Conservation (phyloP, 2,797 vertebrate genomes). For the Lophura swinhoii region DNA sequence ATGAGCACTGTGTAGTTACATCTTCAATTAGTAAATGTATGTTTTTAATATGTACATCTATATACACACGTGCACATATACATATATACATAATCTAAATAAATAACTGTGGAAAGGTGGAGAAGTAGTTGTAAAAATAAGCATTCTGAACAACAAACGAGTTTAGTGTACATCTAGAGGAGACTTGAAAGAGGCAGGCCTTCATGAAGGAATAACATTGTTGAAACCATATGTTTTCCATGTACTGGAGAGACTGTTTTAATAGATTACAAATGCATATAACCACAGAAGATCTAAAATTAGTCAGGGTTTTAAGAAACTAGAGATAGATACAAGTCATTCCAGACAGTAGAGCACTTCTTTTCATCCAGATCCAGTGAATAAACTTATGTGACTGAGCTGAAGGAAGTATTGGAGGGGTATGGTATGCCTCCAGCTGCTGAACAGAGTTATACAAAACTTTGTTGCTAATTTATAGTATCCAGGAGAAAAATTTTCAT, state of each 20-base stretch:
- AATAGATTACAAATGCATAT: slow-evolving; percentile 74
- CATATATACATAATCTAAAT: slow-evolving; percentile 14
- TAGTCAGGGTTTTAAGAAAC: slow-evolving; percentile 62
- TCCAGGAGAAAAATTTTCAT: neutral
- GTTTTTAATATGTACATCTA: neutral
- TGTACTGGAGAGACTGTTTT: slow-evolving; percentile 44
- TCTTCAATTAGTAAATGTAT: neutral
- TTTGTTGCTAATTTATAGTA: neutral
- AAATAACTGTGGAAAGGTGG: slow-evolving; percentile 54
- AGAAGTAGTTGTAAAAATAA: slow-evolving; percentile 59
- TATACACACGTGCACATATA: neutral
- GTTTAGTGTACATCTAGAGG: slow-evolving; percentile 42
- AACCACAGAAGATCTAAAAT: slow-evolving; percentile 76
- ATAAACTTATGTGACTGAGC: slow-evolving; percentile 42
- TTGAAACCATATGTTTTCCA: slow-evolving; percentile 75
- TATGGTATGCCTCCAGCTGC: neutral
- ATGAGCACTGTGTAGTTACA: neutral
- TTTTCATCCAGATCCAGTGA: slow-evolving; percentile 67
- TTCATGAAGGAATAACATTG: slow-evolving; percentile 62
- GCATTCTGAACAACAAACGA: slow-evolving; percentile 34
- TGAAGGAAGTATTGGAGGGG: slow-evolving; percentile 7
- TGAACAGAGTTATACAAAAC: neutral
- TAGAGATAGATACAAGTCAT: slow-evolving; percentile 69
- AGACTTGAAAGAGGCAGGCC: slow-evolving; percentile 56
- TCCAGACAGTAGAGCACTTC: slow-evolving; percentile 54